Percentiles rank a stretch among this genome's conserved stretches.
phyloP scores from a whole-genome alignment of 2,888 invertebrate species.

The Phyllotreta cruciferae region DNA sequence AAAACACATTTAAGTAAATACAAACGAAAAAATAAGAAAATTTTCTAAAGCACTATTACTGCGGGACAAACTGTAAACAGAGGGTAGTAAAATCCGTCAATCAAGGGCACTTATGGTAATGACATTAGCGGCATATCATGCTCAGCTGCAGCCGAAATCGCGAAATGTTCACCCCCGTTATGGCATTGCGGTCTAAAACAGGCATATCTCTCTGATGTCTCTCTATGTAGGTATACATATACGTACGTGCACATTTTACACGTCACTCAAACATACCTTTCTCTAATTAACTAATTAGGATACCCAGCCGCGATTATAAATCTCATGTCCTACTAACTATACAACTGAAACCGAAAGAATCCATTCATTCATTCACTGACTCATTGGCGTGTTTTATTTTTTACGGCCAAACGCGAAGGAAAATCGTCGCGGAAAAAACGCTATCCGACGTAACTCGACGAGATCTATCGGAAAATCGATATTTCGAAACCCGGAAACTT shows the following conservation, averaged over 20 bases:
- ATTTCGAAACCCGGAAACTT: too few species aligned
- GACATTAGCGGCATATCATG: constrained; percentile 34
- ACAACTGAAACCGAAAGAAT: too few species aligned
- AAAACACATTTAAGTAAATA: too few species aligned
- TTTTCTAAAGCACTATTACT: too few species aligned
- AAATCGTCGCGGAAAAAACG: too few species aligned
- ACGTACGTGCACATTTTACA: constrained; percentile 43
- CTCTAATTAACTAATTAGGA: constrained; percentile 51
- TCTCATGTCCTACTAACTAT: too few species aligned
- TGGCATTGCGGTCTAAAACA: constrained; percentile 44
- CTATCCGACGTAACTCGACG: too few species aligned
- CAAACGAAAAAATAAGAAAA: too few species aligned
- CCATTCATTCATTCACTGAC: too few species aligned
- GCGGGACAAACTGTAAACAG: constrained; percentile 5
- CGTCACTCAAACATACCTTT: constrained; percentile 53
- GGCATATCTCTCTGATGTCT: constrained; percentile 37
- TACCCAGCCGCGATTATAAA: not conserved
- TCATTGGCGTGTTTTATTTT: too few species aligned
- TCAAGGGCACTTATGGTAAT: constrained; percentile 27
- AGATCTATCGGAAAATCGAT: too few species aligned
- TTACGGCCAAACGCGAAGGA: too few species aligned
- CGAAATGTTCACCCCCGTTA: constrained; percentile 31
- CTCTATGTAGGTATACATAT: constrained; percentile 18
- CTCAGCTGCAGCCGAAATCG: constrained; percentile 36
- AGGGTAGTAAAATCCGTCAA: constrained; percentile 23